Evolutionary conservation across 2,888 invertebrate species (phyloP), one percentile per base, ranked within the genome.

Genomic region (Nasonovia ribisnigri): DNA sequence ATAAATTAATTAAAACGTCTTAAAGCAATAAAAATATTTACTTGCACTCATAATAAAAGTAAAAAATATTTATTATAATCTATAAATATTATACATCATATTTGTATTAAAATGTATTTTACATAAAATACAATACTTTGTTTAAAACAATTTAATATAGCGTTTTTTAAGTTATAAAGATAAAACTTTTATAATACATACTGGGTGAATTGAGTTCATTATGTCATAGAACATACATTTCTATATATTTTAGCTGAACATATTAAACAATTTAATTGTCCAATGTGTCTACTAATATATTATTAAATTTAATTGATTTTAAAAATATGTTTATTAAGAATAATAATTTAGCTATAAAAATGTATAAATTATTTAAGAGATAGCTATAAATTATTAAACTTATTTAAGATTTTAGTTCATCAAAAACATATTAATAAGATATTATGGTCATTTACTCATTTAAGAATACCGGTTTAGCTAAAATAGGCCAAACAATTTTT

Each of bases 1-100:
- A 57, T 13, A 29, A 54, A 91, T 77, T 36, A 92, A 92, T 92
- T 87, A 8, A 60, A 86, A 36, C 24, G 8, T 91, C 26, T 84
- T 57, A 46, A 46, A 91, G 24, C 43, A 48, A 29, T 5, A 86
- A 5, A 48, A 90, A 29, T 54, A 84, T 86, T 86, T 86, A 91
- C 36, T 86, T 54, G 54, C 20, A 26, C 6, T 26, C 5, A n/a
- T 6, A 36, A 20, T 77, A 77, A 36, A 77, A 77, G 36, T 77
- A 77, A 77, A 77, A 67, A 36, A 36, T 77, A 2, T 77, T 77
- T 36, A 20, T 77, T 36, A 36, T 36, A 67, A 77, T 77, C 36
- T 16, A n/a, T 77, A 6, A 90, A 46, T 90, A 24, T 48, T 43
- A 90, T 46, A 90, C 24, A 10, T n/a, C 5, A 8, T 46, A 60